Conservation (phyloP, 2,888 invertebrate genomes). For the Eupithecia exiguata region DNA sequence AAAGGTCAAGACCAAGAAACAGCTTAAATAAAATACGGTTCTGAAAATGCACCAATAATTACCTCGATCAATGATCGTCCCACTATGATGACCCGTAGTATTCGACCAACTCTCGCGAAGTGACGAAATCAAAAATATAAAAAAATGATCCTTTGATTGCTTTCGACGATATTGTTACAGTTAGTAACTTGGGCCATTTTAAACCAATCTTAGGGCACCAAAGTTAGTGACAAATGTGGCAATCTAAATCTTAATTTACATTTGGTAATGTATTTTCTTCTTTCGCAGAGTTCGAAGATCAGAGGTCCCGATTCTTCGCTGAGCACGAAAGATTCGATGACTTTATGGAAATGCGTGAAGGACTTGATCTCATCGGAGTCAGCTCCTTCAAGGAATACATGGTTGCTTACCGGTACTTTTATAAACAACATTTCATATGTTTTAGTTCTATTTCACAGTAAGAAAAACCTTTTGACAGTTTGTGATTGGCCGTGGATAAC, state of each 20-base stretch:
- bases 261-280: background rate
- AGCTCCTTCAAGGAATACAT: slow-evolving; percentile 83
- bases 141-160: background rate
- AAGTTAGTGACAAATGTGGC: background rate
- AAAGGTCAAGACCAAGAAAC: background rate
- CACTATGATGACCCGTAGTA: too few species aligned
- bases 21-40: background rate
- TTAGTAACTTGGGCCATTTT: background rate
- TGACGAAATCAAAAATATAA: background rate
- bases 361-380: slow-evolving; percentile 88
- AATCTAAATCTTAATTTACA: background rate
- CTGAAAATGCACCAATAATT: background rate
- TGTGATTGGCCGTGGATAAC: background rate
- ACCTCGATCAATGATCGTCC: too few species aligned
- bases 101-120: background rate
- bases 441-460: background rate
- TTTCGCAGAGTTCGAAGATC: slow-evolving; percentile 89
- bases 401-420: slow-evolving; percentile 78
- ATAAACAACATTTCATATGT: background rate
- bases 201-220: background rate
- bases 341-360: slow-evolving; percentile 93
- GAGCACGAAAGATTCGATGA: slow-evolving; percentile 92
- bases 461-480: background rate
- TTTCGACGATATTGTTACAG: too few species aligned
- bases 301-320: slow-evolving; percentile 90